Base-by-base conservation (phyloP, 2,888 invertebrate species). In the Eretmocerus hayati region DNA sequence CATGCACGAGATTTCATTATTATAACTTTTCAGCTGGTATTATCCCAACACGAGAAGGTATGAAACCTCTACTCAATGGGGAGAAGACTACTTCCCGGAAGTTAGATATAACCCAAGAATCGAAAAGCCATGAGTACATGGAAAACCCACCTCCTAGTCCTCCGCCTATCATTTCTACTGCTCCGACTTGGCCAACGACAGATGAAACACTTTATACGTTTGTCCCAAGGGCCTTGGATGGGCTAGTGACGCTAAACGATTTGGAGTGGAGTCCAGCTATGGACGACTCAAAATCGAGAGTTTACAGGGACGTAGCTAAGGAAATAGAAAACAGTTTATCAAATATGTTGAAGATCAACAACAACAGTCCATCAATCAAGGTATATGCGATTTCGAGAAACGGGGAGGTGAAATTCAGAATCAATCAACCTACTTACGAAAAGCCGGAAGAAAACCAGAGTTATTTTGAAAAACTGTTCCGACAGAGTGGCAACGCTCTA, bases 151-250 rank as follows among this genome's bases (percentile, higher is more conserved):
- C 70, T n/a, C 23, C 62, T 19, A 69, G 65, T 60, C 69, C 69
- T 8, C 61, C 69, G 4, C 69, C 70, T 18, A 65, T 60, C 49
- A 62, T 61, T 4, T 69, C 69, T 18, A 69, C 55, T 44, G 57
- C 62, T 33, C 60, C 63, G 50, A 61, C 65, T 4, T 71, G 70
- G 69, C 69, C 57, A 31, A 67, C 71, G 37, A 71, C 69, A 6
- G 68, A 69, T 43, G 62, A 69, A 56, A 62, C 62, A 9, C 46
- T 61, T 35, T 65, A 64, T 50, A 56, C 59, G 52, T 53, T 72
- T 80, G 86, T 88, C 55, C 83, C 85, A 42, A 75, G 79, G 62
- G 82, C 83, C 3, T 62, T 87, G 36, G 84, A 87, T 68, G 85
- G 85, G 3, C 77, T 81, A 59, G 64, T 87, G 46, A 78, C 72